Evolutionary conservation across 2,797 vertebrate genomes (phyloP).

Genomic region (Tapirus indicus): DNA sequence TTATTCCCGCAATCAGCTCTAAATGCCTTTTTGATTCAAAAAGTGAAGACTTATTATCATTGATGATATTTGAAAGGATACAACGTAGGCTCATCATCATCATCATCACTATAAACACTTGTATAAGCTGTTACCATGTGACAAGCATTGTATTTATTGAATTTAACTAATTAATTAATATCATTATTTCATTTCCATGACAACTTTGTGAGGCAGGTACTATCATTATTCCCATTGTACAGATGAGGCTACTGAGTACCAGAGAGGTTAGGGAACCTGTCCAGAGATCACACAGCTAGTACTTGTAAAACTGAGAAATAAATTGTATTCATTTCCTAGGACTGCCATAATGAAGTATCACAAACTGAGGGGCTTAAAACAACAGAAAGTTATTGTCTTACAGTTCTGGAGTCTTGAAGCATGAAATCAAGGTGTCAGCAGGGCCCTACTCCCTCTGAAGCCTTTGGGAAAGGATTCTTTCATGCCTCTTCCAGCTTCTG

Average conservation of each 20-base stretch:
- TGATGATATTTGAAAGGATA: not conserved
- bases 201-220: not conserved
- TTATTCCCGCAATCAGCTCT: not conserved
- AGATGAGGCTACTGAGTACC: not conserved
- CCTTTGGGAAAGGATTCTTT: not conserved
- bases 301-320: not conserved
- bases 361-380: not conserved
- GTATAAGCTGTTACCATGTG: not conserved
- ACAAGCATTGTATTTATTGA: not conserved
- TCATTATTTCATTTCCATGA: not conserved
- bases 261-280: not conserved
- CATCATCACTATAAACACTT: not conserved
- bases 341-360: not conserved
- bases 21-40: not conserved
- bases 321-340: not conserved
- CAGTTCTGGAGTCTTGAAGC: not conserved
- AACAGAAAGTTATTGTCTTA: not conserved
- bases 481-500: not conserved
- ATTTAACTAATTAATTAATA: not conserved
- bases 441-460: not conserved
- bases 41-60: not conserved
- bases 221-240: not conserved
- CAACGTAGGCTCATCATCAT: not conserved
- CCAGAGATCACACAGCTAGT: not conserved
- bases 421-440: not conserved